These are phyloP conservation scores for Panulirus ornatus DNA, from an alignment of 1,140 invertebrate genomes.

Conservation along the genomic window DNA sequence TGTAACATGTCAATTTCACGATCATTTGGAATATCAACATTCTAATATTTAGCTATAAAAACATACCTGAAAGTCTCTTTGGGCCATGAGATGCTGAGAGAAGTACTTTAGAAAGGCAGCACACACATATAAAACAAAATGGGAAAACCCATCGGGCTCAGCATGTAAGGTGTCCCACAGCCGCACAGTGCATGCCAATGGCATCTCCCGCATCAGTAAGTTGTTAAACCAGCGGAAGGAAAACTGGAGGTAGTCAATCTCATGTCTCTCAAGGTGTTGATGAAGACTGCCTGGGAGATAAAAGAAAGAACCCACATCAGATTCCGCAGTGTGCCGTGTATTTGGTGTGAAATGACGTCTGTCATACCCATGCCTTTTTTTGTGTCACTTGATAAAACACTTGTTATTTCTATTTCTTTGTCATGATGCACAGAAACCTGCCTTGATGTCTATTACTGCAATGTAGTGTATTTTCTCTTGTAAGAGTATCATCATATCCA, in stretches of 20 bases:
- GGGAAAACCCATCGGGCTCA: slow-evolving; percentile 96
- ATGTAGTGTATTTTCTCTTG: no score
- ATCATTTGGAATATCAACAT: no score
- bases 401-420: no score
- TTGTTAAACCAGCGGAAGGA: slow-evolving; percentile 99
- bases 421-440: no score
- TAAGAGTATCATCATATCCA: no score
- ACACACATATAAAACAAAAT: slow-evolving; percentile 99
- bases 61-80: slow-evolving; percentile 96
- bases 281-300: slow-evolving; percentile 86
- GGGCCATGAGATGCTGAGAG: slow-evolving; percentile 91
- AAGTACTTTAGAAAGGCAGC: slow-evolving; percentile 98
- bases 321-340: not conserved
- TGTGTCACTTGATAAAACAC: no score
- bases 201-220: slow-evolving; percentile 97
- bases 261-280: slow-evolving; percentile 93
- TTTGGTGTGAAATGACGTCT: not conserved
- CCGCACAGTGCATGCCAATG: slow-evolving; percentile 97
- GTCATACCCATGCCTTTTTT: no score
- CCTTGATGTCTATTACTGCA: no score
- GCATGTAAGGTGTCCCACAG: slow-evolving; percentile 99
- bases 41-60: no score
- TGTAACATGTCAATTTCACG: no score
- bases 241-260: slow-evolving; percentile 99
- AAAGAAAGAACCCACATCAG: slow-evolving; percentile 37